These are phyloP conservation scores for Harpagifer antarcticus DNA, from an alignment of 2,797 vertebrate genomes.

Conservation along the genomic window DNA sequence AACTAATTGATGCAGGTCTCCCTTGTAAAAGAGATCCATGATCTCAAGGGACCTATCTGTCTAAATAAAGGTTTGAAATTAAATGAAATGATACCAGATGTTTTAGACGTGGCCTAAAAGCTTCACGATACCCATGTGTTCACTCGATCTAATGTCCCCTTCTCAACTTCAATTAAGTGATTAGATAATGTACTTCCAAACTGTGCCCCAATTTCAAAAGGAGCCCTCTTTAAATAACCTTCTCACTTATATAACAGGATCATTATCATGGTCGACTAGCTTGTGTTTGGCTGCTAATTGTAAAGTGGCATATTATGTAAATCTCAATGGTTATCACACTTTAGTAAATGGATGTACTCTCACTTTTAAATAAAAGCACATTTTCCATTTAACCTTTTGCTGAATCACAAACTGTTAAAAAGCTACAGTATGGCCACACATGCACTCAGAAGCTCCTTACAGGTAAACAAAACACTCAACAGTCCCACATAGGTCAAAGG, in stretches of 20 bases:
- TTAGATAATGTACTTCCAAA: not conserved
- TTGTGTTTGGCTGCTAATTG: constrained; percentile 1
- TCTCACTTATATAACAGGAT: not conserved
- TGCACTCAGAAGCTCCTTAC: not conserved
- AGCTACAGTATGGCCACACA: not conserved
- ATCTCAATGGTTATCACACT: not conserved
- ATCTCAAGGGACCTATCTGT: no score
- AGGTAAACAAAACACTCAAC: not conserved
- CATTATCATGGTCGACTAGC: not conserved
- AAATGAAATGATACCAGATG: no score
- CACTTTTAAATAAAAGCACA: constrained; percentile 1
- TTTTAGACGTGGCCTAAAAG: not conserved
- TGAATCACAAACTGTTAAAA: not conserved
- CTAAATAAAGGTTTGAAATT: no score
- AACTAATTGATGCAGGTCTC: no score
- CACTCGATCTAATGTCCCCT: not conserved
- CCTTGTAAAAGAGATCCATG: no score
- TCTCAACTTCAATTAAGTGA: constrained; percentile 12
- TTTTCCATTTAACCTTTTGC: not conserved
- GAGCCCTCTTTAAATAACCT: not conserved
- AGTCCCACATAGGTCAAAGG: not conserved
- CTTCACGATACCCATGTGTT: not conserved
- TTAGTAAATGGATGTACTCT: not conserved
- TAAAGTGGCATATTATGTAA: constrained; percentile 1
- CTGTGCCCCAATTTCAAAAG: not conserved